These are phyloP conservation scores for rat (Rattus norvegicus) DNA, from an alignment of 2,113 vertebrate genomes.

Conservation along the genomic window DNA sequence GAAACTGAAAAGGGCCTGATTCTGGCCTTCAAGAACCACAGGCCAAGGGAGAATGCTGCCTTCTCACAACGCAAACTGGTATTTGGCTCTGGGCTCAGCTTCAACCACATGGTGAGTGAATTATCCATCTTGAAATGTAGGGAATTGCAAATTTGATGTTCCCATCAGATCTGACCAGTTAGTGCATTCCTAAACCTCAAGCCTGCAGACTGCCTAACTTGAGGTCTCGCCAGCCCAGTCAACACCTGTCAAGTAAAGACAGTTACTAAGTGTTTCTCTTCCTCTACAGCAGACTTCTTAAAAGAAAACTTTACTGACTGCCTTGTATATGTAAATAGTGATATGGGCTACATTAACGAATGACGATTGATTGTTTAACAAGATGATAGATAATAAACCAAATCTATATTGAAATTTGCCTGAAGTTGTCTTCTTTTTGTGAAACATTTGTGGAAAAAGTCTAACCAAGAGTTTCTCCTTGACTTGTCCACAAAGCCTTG, in stretches of 20 bases:
- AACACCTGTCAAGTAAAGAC: neutral
- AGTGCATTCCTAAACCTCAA: neutral
- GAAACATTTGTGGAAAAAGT: neutral
- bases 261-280: neutral
- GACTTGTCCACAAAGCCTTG: conserved; percentile 17
- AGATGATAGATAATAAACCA: conserved; percentile 16
- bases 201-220: neutral
- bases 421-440: neutral
- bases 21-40: neutral
- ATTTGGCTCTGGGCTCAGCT: neutral
- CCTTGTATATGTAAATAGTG: conserved; percentile 29
- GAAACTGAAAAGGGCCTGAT: neutral
- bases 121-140: neutral
- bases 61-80: neutral
- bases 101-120: neutral
- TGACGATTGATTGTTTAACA: neutral
- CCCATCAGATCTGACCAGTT: neutral
- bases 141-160: neutral
- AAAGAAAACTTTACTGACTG: neutral
- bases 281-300: neutral
- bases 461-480: neutral
- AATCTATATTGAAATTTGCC: neutral
- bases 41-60: rapidly evolving
- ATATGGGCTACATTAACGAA: neutral
- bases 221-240: neutral